Evolutionary conservation across 2,888 invertebrate genomes (phyloP), one percentile per base, ranked within the genome.

Genomic region (Apodemia mormo): DNA sequence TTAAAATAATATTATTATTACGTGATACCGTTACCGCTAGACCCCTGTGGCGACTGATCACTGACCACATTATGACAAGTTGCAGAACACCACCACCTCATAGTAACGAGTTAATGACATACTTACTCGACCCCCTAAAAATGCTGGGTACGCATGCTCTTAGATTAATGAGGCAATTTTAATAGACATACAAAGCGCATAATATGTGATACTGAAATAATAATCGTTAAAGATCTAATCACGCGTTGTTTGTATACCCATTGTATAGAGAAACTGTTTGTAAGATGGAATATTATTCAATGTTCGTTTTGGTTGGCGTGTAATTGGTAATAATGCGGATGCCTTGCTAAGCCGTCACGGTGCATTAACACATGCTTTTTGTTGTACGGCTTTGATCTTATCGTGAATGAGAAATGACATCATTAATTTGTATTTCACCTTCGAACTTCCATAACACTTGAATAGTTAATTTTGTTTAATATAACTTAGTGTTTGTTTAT

Each of bases 291-390:
- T 30, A 61, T 61, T 61, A 68, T 76, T 76, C 74, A 77, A 78
- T 80, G 49, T 49, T 49, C 49, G 78, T 77, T 80, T 73, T 74
- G 77, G 81, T 80, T 61, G 72, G 76, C 87, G 84, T 88, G 80
- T 81, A 86, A 89, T 89, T 78, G 82, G 77, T 88, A 88, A 89
- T 88, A 81, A 83, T 82, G 75, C 75, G 72, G 77, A 78, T 74
- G 78, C 76, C 75, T 81, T 79, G 78, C 77, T 76, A 81, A 80
- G 84, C 76, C 79, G 83, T 85, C 85, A 87, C 82, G 85, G 82
- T 69, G 68, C 70, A 73, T 64, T 61, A 64, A 33, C 37, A 49
- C 37, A 64, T 68, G 61, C 33, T 52, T 45, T 64, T 68, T 68
- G 68, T 45, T 65, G 64, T 49, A 37, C 49, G 22, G 37, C 22